Percentiles rank a stretch among this genome's conserved stretches.
These are phyloP conservation scores for Axinella damicornis DNA, from an alignment of 37 sponge, comb jelly and placozoan genomes.

Conservation along the genomic window DNA sequence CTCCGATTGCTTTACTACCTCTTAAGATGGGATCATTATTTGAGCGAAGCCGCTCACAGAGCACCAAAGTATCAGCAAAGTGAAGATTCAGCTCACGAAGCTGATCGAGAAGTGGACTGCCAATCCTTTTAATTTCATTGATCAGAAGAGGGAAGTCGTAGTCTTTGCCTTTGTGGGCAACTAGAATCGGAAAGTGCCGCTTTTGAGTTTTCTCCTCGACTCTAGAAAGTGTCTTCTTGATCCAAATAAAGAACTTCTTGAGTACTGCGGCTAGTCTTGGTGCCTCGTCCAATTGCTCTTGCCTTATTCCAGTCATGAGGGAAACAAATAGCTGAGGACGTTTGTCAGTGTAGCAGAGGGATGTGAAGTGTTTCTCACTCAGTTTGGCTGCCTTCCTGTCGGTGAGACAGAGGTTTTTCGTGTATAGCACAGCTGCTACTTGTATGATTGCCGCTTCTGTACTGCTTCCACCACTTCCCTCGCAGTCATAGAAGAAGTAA, in stretches of 20 bases:
- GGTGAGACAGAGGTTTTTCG: neutral
- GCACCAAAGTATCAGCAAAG: neutral
- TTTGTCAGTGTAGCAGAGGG: neutral
- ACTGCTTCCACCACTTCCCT: neutral
- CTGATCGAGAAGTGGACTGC: neutral
- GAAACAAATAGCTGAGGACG: neutral
- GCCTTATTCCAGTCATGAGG: neutral
- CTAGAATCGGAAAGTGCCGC: neutral
- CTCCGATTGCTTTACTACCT: neutral
- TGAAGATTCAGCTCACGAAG: neutral
- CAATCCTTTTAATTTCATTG: neutral
- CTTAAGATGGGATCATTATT: neutral
- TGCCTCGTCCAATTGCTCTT: neutral
- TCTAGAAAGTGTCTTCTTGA: neutral
- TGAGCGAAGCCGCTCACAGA: neutral
- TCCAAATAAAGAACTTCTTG: neutral
- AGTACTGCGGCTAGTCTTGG: neutral
- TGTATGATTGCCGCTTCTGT: neutral
- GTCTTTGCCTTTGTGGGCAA: neutral
- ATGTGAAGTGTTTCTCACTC: neutral
- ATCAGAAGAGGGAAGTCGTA: constrained; percentile 10
- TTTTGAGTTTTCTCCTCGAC: neutral
- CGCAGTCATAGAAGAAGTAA: constrained; percentile 15
- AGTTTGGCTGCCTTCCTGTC: neutral
- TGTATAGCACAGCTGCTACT: neutral